phyloP scores from a whole-genome alignment of 2,113 vertebrate genomes.

The Terrapene triunguis region DNA sequence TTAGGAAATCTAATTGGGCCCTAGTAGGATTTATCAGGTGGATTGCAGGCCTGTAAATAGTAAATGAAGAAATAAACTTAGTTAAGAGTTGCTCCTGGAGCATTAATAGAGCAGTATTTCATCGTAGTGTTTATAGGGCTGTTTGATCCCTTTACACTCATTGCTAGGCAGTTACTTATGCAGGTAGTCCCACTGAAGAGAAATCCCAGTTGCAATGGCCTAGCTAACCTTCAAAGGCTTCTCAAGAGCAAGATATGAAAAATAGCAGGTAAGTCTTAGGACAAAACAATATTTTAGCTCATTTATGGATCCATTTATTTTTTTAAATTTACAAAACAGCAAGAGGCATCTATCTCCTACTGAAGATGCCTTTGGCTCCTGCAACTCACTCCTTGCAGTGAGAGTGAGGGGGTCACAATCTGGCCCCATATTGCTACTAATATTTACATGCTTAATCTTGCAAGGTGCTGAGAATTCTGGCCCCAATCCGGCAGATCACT shows the following conservation, averaged over 20 bases:
- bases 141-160: background rate
- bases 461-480: background rate
- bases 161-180: background rate
- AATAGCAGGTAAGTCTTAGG: background rate
- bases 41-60: background rate
- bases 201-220: background rate
- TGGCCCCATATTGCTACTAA: background rate
- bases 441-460: background rate
- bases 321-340: background rate
- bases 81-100: background rate
- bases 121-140: background rate
- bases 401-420: background rate
- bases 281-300: background rate
- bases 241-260: background rate
- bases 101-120: background rate
- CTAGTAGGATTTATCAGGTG: conserved; percentile 26
- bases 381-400: background rate
- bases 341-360: background rate
- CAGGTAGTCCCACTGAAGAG: background rate
- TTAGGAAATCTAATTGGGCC: background rate
- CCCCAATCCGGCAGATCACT: background rate
- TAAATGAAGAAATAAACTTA: background rate
- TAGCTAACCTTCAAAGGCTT: background rate
- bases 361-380: background rate
- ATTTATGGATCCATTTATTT: background rate